These are phyloP conservation scores for Hypolimnas misippus DNA, from an alignment of 2,888 invertebrate species.

Conservation along the genomic window DNA sequence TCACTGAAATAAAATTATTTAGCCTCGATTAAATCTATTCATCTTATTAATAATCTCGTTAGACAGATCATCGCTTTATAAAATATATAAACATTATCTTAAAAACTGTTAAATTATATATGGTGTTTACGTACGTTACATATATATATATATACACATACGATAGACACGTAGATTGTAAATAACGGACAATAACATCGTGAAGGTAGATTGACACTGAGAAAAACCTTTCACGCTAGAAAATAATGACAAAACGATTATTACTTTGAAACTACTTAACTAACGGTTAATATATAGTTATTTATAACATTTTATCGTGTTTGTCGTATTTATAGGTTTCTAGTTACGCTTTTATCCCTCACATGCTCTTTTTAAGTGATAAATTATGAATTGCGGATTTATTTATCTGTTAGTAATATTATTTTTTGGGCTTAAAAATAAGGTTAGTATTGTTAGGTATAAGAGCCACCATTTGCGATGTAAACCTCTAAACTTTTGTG, in stretches of 20 bases:
- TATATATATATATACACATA: too few relatives aligned
- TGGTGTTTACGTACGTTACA: background rate
- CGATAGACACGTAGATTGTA: constrained; percentile 14
- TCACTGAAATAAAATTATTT: background rate
- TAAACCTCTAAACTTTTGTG: too few relatives aligned
- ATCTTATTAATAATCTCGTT: background rate
- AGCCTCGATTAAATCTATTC: background rate
- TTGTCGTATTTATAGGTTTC: background rate
- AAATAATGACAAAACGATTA: background rate
- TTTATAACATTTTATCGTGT: background rate
- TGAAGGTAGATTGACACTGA: constrained; percentile 25
- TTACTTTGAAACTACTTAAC: background rate
- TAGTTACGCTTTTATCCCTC: too few relatives aligned
- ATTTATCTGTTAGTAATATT: too few relatives aligned
- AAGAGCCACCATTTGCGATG: too few relatives aligned
- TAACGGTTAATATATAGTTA: too few relatives aligned
- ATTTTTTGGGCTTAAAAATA: too few relatives aligned
- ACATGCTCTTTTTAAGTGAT: too few relatives aligned
- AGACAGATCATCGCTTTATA: background rate
- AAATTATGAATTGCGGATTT: too few relatives aligned
- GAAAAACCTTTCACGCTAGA: constrained; percentile 38
- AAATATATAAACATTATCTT: too few relatives aligned
- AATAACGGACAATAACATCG: constrained; percentile 31
- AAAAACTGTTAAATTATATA: too few relatives aligned
- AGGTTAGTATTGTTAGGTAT: too few relatives aligned